Base-by-base conservation (phyloP, 2,797 vertebrate species). In the Hydrocynus forskahlii region DNA sequence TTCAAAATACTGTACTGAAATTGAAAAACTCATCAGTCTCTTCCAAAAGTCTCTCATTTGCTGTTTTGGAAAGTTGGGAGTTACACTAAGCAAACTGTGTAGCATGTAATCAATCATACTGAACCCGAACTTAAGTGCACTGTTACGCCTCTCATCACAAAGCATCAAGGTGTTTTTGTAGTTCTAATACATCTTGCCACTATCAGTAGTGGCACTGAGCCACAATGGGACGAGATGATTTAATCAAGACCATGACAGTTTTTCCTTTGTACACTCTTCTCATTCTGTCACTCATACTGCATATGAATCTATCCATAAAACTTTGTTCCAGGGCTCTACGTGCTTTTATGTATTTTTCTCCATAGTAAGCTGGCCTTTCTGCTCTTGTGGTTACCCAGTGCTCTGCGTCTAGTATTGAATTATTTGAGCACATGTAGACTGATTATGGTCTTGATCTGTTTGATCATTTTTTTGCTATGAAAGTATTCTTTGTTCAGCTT, bases 301-400 rank as follows among this genome's bases (percentile, higher is more conserved):
- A 54, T 16, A 14, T 52, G 54, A 54, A 54, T 54, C 48, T 71
- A 19, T 21, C 40, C n/a, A 45, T n/a, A 54, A 52, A 12, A 35
- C 21, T 25, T 35, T 64, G 62, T 35, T 64, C 21, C 10, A 35
- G 2, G 23, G 48, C 48, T 54, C 69, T 35, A 17, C n/a, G 38
- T 5, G 29, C 48, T 54, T 71, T 25, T 23, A 69, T 48, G 67
- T 50, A 13, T 68, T 50, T 71, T 52, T 52, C 6, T 29, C 45
- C 23, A 54, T 10, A 71, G 48, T 17, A 71, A 23, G n/a, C n/a
- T n/a, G 40, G n/a, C 40, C 66, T 68, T 68, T 25, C n/a, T 70
- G 12, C 16, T 48, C 68, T 72, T 54, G 25, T 35, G 25, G 14
- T 2, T 10, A 35, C 35, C 16, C 17, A 10, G 14, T 38, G 50